phyloP scores from a whole-genome alignment of 2,888 invertebrate species.

The Yponomeuta malinellus region DNA sequence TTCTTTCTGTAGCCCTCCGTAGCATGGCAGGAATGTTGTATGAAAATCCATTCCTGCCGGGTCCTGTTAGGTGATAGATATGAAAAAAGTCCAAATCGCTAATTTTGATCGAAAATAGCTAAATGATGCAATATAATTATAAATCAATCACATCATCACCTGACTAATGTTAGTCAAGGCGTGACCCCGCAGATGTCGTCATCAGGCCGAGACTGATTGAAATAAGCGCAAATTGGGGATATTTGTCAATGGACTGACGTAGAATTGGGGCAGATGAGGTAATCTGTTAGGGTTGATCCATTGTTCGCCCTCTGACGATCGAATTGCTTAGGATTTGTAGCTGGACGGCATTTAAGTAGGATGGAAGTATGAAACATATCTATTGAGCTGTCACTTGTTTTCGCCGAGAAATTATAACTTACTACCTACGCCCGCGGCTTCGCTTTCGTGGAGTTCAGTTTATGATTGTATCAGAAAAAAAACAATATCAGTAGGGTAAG shows the following conservation, averaged over 20 bases:
- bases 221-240: conserved; percentile 38
- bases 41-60: too few relatives aligned
- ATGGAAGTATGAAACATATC: not conserved
- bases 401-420: not conserved
- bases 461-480: too few relatives aligned
- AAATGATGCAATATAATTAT: not conserved
- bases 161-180: not conserved
- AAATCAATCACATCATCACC: conserved; percentile 5
- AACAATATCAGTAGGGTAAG: too few relatives aligned
- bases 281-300: conserved; percentile 28
- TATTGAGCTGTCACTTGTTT: not conserved
- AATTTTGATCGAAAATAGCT: not conserved
- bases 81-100: too few relatives aligned
- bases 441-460: too few relatives aligned
- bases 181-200: conserved; percentile 3
- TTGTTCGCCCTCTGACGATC: not conserved
- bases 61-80: too few relatives aligned
- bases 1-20: too few relatives aligned
- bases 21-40: too few relatives aligned
- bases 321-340: not conserved
- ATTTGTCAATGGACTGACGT: conserved; percentile 51
- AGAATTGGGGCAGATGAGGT: conserved; percentile 47
- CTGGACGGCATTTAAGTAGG: not conserved
- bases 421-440: too few relatives aligned
- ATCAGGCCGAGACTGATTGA: not conserved